A percentile compares a stretch with the other conserved stretches of the same genome.
phyloP scores from a whole-genome alignment of 2,113 vertebrate genomes.

The Alligator mississippiensis region DNA sequence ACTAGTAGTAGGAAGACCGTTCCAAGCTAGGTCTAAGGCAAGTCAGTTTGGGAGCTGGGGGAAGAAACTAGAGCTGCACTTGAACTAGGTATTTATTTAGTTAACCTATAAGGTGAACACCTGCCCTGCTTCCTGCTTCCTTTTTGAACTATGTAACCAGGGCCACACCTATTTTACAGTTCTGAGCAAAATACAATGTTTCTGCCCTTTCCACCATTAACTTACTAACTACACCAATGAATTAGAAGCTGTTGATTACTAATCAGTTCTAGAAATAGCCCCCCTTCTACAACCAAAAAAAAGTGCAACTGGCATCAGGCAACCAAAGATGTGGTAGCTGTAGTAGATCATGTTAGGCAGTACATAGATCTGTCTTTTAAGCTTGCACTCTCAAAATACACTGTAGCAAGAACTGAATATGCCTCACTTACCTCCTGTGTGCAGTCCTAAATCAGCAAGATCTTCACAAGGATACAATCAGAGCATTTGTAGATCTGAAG shows the following conservation, averaged over 20 bases:
- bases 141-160: too few relatives aligned
- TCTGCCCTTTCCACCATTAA: too few relatives aligned
- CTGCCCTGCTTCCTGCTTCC: too few relatives aligned
- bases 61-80: background rate
- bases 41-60: constrained; percentile 11
- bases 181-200: too few relatives aligned
- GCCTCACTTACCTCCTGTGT: fast-evolving
- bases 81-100: too few relatives aligned
- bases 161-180: too few relatives aligned
- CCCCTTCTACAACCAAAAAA: too few relatives aligned
- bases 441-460: fast-evolving
- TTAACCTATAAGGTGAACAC: too few relatives aligned
- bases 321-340: constrained; percentile 12
- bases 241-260: too few relatives aligned
- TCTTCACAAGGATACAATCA: background rate
- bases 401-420: background rate
- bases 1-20: constrained; percentile 39
- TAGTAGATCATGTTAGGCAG: constrained; percentile 12
- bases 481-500: fast-evolving
- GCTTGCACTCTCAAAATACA: background rate
- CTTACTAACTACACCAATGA: too few relatives aligned
- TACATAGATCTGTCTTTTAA: constrained; percentile 52
- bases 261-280: too few relatives aligned
- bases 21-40: background rate
- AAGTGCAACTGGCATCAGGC: background rate